Percentiles rank a stretch among this genome's conserved stretches.
These are phyloP conservation scores for Micromesistius poutassou DNA, from an alignment of 2,797 vertebrate species.

Conservation along the genomic window DNA sequence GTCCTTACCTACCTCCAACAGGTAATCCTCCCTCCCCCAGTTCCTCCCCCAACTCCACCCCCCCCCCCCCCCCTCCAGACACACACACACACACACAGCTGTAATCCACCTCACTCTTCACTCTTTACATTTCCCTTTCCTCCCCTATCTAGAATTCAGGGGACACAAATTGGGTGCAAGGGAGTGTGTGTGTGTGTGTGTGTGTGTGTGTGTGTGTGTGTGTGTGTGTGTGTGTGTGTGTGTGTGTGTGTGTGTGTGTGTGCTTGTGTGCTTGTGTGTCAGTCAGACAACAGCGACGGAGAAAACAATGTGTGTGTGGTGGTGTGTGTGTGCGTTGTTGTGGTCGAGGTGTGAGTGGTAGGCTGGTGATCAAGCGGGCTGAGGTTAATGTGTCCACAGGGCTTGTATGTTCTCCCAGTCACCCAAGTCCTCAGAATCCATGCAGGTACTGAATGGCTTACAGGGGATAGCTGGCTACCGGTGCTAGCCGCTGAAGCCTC, in stretches of 20 bases:
- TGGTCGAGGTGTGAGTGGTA: neutral
- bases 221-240: too few relatives aligned
- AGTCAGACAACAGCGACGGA: neutral
- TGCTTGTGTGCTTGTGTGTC: too few relatives aligned
- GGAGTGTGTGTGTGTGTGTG: neutral
- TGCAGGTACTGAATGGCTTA: neutral
- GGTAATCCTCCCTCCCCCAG: conserved; percentile 50
- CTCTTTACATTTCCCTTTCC: too few relatives aligned
- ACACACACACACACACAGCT: neutral
- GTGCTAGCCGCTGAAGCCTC: neutral
- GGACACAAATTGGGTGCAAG: neutral
- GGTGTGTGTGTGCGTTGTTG: neutral
- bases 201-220: too few relatives aligned
- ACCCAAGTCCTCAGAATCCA: neutral
- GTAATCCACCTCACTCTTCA: too few relatives aligned
- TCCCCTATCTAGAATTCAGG: neutral
- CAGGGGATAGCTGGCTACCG: neutral
- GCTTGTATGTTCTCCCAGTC: neutral
- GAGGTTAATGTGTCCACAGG: conserved; percentile 5
- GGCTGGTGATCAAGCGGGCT: neutral
- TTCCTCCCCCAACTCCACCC: neutral
- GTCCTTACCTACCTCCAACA: conserved; percentile 15
- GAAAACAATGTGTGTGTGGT: too few relatives aligned
- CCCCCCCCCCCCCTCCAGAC: neutral
- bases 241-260: too few relatives aligned